Evolutionary conservation across 2,888 invertebrate species (phyloP), one percentile per base, ranked within the genome.

Genomic region (Chrysopilus asiliformis): DNA sequence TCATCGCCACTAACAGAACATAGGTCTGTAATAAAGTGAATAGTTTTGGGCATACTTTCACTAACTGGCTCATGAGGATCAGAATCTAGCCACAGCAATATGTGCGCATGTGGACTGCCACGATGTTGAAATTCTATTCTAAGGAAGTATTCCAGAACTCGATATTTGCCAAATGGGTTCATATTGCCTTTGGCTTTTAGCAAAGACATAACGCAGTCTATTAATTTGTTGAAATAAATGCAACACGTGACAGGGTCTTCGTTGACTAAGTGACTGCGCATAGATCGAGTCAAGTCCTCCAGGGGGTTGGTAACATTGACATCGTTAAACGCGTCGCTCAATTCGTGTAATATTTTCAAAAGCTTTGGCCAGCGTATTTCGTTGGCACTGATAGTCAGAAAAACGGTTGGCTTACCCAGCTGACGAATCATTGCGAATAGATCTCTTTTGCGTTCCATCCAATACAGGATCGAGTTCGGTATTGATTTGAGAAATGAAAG

Each of bases 401-500:
- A 47, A 46, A 50, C 45, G 45, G 59, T 58, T 38, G 58, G 60
- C 44, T 46, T 46, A 9, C 58, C 58, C 10, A 53, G 43, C 43
- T 61, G 58, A 16, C 58, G 33, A 13, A 60, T 63, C 53, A 59
- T 60, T 9, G 58, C 56, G 37, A 59, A 59, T 30, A 59, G 44
- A 46, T 60, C 56, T 47, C 47, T 51, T 52, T 60, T 60, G 2
- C 55, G 39, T 33, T 49, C 39, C 22, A 49, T 27, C 61, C 62
- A 59, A 48, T 51, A 60, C 46, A 45, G 51, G 36, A 47, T 42
- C 27, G 56, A 59, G 51, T 58, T 60, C 43, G 57, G 58, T 34
- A 60, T 52, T 3, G 43, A 49, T 9, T 48, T 41, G 18, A 59
- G 44, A 48, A 58, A 60, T 20, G 56, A 52, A 6, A 31, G n/a